A percentile compares a stretch with the other conserved stretches of the same genome.
These are phyloP conservation scores for Adoxophyes honmai DNA, from an alignment of 1,140 invertebrate species.

Conservation along the genomic window DNA sequence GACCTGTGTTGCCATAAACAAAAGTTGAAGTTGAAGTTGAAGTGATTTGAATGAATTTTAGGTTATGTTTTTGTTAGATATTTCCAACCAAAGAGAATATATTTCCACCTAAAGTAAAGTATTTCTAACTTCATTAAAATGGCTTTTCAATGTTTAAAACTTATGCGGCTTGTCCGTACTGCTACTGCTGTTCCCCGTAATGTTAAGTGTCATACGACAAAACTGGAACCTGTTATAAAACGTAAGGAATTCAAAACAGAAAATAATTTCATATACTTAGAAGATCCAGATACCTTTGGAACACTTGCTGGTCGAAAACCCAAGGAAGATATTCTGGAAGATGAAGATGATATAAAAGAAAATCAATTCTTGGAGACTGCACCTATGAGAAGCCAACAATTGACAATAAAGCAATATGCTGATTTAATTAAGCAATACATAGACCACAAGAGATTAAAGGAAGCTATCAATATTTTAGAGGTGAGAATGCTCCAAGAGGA, in stretches of 20 bases:
- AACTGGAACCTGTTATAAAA: conserved; percentile 7
- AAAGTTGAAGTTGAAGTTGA: too few relatives aligned
- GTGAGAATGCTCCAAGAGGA: conserved; percentile 85
- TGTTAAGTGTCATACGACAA: conserved; percentile 5
- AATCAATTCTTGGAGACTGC: conserved; percentile 72
- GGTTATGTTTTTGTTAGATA: conserved; percentile 14
- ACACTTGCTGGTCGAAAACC: conserved; percentile 33
- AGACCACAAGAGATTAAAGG: conserved; percentile 79
- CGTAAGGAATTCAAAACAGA: conserved; percentile 46
- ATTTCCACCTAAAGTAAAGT: conserved; percentile 4
- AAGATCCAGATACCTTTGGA: conserved; percentile 78
- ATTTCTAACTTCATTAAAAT: too few relatives aligned
- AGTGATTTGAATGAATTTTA: too few relatives aligned
- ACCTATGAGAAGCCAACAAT: conserved; percentile 65
- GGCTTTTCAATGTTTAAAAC: conserved; percentile 38
- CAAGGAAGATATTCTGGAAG: conserved; percentile 39
- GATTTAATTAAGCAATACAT: conserved; percentile 83
- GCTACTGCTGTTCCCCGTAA: conserved; percentile 20
- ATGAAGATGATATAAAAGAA: conserved; percentile 78
- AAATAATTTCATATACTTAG: conserved; percentile 47
- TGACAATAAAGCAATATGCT: conserved; percentile 80
- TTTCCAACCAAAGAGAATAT: too few relatives aligned
- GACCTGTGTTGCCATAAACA: too few relatives aligned
- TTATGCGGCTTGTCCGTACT: conserved; percentile 25
- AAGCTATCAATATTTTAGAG: conserved; percentile 87